These are phyloP conservation scores for Acanthosepion esculentum DNA, from an alignment of 2,888 invertebrate genomes.

Conservation along the genomic window DNA sequence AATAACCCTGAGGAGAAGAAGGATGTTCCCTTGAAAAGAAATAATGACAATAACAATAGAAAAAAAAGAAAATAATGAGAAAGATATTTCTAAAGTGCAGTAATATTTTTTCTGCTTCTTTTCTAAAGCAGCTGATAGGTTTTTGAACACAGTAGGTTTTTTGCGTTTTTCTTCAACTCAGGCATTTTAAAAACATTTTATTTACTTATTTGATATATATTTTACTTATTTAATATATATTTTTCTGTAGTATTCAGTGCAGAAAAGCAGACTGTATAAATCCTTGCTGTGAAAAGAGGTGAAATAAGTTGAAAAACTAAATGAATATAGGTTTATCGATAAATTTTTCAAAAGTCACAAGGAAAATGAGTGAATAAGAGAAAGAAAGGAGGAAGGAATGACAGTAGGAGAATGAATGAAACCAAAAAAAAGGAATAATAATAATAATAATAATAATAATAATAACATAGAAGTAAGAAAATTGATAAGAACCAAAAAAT, in stretches of 20 bases:
- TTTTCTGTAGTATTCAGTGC: neutral
- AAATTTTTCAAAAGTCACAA: neutral
- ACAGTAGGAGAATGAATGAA: too few species aligned
- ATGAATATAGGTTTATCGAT: neutral
- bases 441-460: too few species aligned
- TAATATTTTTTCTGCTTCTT: neutral
- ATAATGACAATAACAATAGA: neutral
- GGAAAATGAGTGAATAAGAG: too few species aligned
- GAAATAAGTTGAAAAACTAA: neutral
- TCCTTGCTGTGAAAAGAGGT: conserved; percentile 33
- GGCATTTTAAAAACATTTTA: conserved; percentile 1
- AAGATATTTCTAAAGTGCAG: neutral
- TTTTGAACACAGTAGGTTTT: neutral
- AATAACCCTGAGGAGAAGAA: neutral
- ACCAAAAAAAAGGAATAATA: too few species aligned
- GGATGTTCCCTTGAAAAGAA: neutral
- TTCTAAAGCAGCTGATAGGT: neutral
- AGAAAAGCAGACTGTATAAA: neutral
- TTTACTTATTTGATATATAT: neutral
- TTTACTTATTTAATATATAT: neutral
- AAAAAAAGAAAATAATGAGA: neutral
- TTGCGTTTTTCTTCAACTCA: neutral
- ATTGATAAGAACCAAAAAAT: too few species aligned
- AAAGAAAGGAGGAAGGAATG: too few species aligned
- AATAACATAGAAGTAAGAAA: too few species aligned